These are phyloP conservation scores for Seira sanloemensis DNA, from an alignment of 2,888 invertebrate genomes.

Conservation along the genomic window DNA sequence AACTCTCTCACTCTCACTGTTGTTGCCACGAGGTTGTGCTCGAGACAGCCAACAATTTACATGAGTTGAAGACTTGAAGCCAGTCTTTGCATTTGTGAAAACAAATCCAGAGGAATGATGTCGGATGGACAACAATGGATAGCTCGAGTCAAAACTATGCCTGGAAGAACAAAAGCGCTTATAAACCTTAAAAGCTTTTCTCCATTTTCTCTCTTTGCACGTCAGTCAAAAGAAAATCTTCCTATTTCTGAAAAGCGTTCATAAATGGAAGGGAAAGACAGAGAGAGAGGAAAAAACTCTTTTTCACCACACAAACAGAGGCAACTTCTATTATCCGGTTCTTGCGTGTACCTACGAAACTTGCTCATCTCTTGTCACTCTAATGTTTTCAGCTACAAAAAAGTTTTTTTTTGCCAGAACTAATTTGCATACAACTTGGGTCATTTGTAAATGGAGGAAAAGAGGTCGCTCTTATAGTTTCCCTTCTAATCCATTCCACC, in stretches of 20 bases:
- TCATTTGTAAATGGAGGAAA: slow-evolving; percentile 44
- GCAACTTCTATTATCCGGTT: background rate
- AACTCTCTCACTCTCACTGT: background rate
- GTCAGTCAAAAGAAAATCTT: background rate
- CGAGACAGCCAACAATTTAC: background rate
- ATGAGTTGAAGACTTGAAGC: background rate
- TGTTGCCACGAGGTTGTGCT: background rate
- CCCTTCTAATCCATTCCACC: background rate
- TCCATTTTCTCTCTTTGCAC: background rate
- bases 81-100: background rate
- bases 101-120: background rate
- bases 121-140: background rate
- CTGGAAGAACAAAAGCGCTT: background rate
- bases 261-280: background rate
- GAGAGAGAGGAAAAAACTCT: background rate
- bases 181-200: background rate
- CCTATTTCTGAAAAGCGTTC: background rate
- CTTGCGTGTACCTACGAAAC: background rate
- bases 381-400: slow-evolving; percentile 7
- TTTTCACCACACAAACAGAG: no score
- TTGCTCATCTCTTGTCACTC: background rate
- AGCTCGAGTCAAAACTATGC: background rate
- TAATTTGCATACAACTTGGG: slow-evolving; percentile 55
- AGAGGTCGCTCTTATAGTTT: background rate
- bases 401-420: slow-evolving; percentile 10